Base-by-base conservation (phyloP, 2,888 invertebrate genomes). In the Eurois occulta region DNA sequence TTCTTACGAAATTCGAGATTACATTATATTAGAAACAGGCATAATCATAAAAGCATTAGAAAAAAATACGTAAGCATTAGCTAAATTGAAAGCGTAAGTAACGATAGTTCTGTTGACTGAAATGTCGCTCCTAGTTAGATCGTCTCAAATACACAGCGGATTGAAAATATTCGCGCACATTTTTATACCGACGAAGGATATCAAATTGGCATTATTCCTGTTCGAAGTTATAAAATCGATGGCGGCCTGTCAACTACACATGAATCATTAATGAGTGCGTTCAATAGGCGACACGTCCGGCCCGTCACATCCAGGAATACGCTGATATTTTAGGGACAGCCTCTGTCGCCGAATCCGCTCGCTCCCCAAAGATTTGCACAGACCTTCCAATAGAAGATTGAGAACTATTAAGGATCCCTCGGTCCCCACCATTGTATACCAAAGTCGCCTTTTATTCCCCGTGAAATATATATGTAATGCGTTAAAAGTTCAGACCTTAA, bases 401-500 rank as follows among this genome's bases (percentile, higher is more conserved):
- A 89, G 90, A 91, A 92, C 93, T 93, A 94, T 93, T 93, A 93
- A 92, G 90, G 89, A 85, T 86, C 86, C 81, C 87, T 86, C 83
- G 84, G 83, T 78, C 86, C 88, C 87, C 89, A 65, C 67, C 68
- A 90, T 91, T 87, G 83, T 83, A 90, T 89, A 91, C 91, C 89
- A 91, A 88, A 88, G 82, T 79, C 82, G 81, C 80, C 81, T 87
- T 86, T 84, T 86, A 90, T 89, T 89, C 84, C 80, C 83, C 78
- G 84, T 87, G 86, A 90, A 90, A 89, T 89, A 89, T 88, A 86
- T 83, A 80, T 83, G 80, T 77, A 88, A 90, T 85, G 80, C 58
- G 76, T 82, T 80, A 83, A 79, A 86, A 85, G 88, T 87, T 88
- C 76, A 85, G 87, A 85, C 82, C 86, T 86, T 87, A 85, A 87